Evolutionary conservation across 2,113 vertebrate genomes (phyloP).

Genomic region (Martes martes): DNA sequence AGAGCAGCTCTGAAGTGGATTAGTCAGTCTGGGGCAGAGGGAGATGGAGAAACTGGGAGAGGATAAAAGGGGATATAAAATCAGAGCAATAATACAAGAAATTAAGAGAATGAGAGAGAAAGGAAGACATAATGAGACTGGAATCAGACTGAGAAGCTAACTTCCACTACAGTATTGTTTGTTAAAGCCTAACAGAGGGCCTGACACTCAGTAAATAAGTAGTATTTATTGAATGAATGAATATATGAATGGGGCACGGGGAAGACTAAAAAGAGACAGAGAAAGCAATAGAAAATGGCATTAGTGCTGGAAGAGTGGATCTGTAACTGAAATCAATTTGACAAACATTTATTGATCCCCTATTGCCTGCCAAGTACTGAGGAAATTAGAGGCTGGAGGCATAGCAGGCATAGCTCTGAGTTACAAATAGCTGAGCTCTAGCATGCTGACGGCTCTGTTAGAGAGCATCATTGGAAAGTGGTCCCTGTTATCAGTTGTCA

Average conservation of each 20-base stretch:
- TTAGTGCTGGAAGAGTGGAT: constrained; percentile 28
- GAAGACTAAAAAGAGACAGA: neutral
- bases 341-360: constrained; percentile 44
- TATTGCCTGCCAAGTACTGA: constrained; percentile 30
- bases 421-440: neutral
- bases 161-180: neutral
- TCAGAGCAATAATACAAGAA: neutral
- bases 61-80: neutral
- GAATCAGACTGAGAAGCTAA: neutral
- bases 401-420: neutral
- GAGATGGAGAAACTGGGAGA: neutral
- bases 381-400: constrained; percentile 26
- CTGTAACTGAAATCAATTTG: constrained; percentile 55
- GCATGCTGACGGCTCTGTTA: neutral
- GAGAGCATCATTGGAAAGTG: neutral
- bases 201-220: neutral
- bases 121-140: neutral
- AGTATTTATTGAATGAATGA: constrained; percentile 25
- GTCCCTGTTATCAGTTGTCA: neutral
- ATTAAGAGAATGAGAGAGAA: neutral
- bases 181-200: neutral
- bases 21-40: neutral
- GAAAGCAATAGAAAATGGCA: neutral
- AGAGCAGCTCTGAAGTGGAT: neutral
- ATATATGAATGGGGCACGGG: neutral